Base-by-base conservation (phyloP, 2,113 vertebrate species). In the Labeo rohita region DNA sequence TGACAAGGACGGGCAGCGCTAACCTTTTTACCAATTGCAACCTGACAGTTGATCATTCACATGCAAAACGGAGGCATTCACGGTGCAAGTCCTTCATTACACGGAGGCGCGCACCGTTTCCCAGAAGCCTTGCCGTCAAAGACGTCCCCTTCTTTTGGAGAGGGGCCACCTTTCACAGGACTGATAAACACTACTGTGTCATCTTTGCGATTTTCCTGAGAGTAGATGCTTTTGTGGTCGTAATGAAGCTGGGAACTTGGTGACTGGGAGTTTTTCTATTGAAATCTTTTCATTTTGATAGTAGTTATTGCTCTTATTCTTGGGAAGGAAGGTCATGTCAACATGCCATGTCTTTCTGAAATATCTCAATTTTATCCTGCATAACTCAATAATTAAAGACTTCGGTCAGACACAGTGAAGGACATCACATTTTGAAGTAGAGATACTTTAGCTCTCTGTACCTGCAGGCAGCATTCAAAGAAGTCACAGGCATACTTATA, bases 1-100 rank as follows among this genome's bases (percentile, higher is more conserved):
- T 63, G 87, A 91, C 83, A 90, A 88, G 85, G 77, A 82, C 63
- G 68, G 88, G 81, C 85, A 80, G 84, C 56, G 34, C 59, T 89
- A 86, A 86, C 88, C 87, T 89, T 88, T 89, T 59, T 86, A 84
- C 88, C 72, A 75, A 82, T 50, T 70, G 77, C 70, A 61, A 82
- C 65, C 78, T 83, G 86, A 88, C 87, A 88, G 87, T 61, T 86
- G 82, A 89, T 88, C 85, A 91, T 89, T 88, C 88, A 87, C 85
- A 91, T 89, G 88, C 90, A 89, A 85, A 91, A 87, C 5, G 21
- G 74, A 87, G 47, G 83, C 83, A 83, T 87, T 90, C 86, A 86
- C 15, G 70, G 80, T 9, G 18, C 85, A 39, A 84, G 63, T 85
- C 86, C 83, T 87, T 84, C 81, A 88, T 88, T 88, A 84, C 84